Base-by-base conservation (phyloP, 2,888 invertebrate species). In the Drosophila subsilvestris region DNA sequence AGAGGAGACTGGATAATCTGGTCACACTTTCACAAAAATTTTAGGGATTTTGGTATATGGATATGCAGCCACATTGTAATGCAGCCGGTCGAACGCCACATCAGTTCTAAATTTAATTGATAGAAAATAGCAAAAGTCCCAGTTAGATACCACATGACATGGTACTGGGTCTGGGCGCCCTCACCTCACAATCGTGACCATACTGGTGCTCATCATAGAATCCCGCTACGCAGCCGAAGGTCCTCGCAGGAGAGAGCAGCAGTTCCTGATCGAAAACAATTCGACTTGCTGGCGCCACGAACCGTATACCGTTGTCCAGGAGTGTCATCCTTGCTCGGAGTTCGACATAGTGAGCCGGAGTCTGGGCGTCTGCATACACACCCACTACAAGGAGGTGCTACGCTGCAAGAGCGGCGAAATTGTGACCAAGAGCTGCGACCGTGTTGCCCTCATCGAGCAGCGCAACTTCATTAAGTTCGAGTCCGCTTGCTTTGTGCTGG, bases 281-380 rank as follows among this genome's bases (percentile, higher is more conserved):
- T 95, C 96, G 0, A 95, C 95, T 10, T 97, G 97, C 90, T 95
- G 95, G 94, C 92, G 94, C 56, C 94, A 94, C 71, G 96, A 97
- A 89, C 93, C 94, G 18, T 96, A 94, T 82, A 94, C 94, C 74
- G 93, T 97, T 9, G 69, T 90, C 17, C 94, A 94, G 82, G 96
- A 96, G 91, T 97, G 97, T 85, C 96, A 97, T 92, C 96, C 96
- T n/a, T 97, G 97, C 91, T 95, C 96, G 93, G 96, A 95, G 76
- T 97, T 96, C 91, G 97, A 97, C 93, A 95, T 97, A 74, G 94
- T 95, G 58, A 97, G 97, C 89, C 95, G 95, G 92, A 96, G 95
- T 89, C 95, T 96, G 84, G 95, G 96, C 58, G 96, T 96, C 49
- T 97, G 97, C 88, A 94, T 96, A 70, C 95, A 95, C 81, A 96